Evolutionary conservation across 2,888 invertebrate species (phyloP).

Genomic region (Pollenia angustigena): DNA sequence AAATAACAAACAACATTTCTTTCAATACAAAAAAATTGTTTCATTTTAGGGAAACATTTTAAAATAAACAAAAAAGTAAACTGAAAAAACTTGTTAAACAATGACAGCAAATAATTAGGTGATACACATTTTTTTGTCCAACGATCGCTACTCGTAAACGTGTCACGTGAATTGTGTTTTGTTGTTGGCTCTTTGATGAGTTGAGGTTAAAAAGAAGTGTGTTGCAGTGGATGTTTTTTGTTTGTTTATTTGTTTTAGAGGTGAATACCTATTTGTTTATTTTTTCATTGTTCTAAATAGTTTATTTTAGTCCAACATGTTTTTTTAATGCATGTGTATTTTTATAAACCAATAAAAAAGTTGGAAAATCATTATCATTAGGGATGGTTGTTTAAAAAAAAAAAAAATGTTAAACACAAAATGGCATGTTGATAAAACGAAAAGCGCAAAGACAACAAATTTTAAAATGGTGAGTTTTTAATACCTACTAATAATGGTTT

Average conservation of each 20-base stretch:
- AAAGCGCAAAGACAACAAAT: no score
- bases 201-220: constrained; percentile 51
- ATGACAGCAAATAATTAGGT: constrained; percentile 68
- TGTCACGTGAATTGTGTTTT: constrained; percentile 34
- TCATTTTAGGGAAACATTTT: constrained; percentile 25
- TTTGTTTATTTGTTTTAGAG: not conserved
- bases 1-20: constrained; percentile 70
- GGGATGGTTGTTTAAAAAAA: no score
- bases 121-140: constrained; percentile 57
- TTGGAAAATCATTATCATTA: no score
- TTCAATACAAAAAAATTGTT: constrained; percentile 36
- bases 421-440: no score
- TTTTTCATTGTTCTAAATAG: no score
- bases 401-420: no score
- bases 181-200: not conserved
- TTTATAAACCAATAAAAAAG: no score
- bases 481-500: no score
- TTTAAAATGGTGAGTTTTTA: no score
- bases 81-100: constrained; percentile 59
- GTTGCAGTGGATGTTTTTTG: constrained; percentile 8
- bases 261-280: no score
- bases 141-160: not conserved
- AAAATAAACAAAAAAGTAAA: constrained; percentile 36
- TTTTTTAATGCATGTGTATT: no score
- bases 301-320: no score